Evolutionary conservation across 2,888 invertebrate species (phyloP), one percentile per base, ranked within the genome.

Genomic region (Tiliacea citrago): DNA sequence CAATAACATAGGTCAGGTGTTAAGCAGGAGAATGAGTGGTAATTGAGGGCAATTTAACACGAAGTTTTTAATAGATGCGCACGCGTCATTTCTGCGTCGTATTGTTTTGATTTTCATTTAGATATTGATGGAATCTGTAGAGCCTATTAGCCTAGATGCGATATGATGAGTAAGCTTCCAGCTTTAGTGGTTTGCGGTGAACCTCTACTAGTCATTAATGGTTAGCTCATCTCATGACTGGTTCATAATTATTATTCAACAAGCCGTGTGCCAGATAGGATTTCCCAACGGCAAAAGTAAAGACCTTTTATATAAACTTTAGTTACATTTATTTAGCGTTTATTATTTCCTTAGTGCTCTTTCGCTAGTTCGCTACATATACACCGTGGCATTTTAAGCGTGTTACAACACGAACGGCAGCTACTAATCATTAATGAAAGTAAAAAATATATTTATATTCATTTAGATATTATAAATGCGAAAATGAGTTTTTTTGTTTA

Each of bases 41-140:
- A 90, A 90, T 90, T 90, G 87, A 90, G 87, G 81, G 70, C 90
- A 90, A 89, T 89, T 85, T 81, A 83, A 83, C 89, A 82, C 82
- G 16, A 58, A 57, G 62, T 66, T 77, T 82, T 82, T 74, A 76
- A 75, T 86, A 75, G 74, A 74, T 45, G 51, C 75, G 60, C 81
- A 68, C 42, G 49, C 78, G 75, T 73, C 79, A 79, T 39, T 68
- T 51, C 35, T 81, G 63, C 69, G 79, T 73, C 71, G 73, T 76
- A 45, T 39, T 6, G 35, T 74, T 69, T 81, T 82, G 79, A 69
- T 77, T 69, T 79, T 57, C 62, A 60, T 74, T 73, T 10, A 66
- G 49, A 66, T 68, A 71, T 82, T 75, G 72, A 73, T n/a, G 24
- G 35, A 9, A 24, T 49, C 13, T 63, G 18, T 18, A 6, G 12